Evolutionary conservation across 2,113 vertebrate species (phyloP).

Genomic region (Campylorhamphus procurvoides): DNA sequence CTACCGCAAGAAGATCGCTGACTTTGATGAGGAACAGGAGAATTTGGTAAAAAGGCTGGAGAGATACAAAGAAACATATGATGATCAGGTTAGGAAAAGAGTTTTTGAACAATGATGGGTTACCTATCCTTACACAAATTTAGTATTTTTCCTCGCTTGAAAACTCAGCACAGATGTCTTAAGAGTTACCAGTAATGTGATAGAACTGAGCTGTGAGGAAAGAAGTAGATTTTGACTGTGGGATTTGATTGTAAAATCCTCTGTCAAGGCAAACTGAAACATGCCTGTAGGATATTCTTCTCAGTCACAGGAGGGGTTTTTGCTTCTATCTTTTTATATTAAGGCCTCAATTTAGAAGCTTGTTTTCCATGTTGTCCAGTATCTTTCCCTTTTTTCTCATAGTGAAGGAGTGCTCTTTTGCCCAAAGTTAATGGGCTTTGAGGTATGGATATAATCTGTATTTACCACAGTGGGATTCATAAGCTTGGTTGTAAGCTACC

Average conservation of each 20-base stretch:
- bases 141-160: not conserved
- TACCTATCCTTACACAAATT: accelerated
- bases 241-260: not conserved
- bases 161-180: not conserved
- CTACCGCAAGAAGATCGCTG: constrained; percentile 87
- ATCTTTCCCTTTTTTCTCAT: not conserved
- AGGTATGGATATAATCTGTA: accelerated
- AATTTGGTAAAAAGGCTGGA: constrained; percentile 88
- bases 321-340: not conserved
- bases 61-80: constrained; percentile 79
- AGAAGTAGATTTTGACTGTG: not conserved
- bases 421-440: not conserved
- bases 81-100: constrained; percentile 82
- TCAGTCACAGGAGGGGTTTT: not conserved
- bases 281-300: not conserved
- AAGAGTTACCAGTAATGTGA: not conserved
- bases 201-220: not conserved
- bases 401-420: not conserved
- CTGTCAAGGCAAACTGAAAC: not conserved
- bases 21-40: constrained; percentile 90
- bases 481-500: not conserved
- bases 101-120: not conserved
- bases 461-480: not conserved
- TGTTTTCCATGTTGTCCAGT: not conserved
- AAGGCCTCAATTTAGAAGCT: not conserved